phyloP scores from a whole-genome alignment of 2,888 invertebrate genomes.

The Oscheius sp. region DNA sequence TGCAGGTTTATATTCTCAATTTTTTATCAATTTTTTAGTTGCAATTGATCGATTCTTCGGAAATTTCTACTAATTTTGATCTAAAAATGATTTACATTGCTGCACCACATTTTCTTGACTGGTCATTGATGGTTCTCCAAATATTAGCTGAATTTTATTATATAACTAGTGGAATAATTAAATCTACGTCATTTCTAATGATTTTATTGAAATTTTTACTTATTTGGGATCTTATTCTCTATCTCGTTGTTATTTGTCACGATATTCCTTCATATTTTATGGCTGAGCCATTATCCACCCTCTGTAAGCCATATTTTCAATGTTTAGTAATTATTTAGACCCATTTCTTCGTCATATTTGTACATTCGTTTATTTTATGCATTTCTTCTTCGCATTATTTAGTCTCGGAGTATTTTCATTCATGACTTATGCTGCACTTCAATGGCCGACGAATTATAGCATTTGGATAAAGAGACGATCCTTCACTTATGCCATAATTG shows the following conservation, averaged over 20 bases:
- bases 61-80: neutral
- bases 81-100: neutral
- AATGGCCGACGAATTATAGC: constrained; percentile 2
- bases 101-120: neutral
- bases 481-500: neutral
- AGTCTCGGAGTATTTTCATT: constrained; percentile 7
- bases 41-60: neutral
- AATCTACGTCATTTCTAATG: neutral
- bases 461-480: neutral
- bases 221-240: neutral
- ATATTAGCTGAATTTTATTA: constrained; percentile 6
- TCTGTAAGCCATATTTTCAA: constrained; percentile 2
- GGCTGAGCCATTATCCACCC: neutral
- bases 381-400: constrained; percentile 8
- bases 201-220: neutral
- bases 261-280: constrained; percentile 17
- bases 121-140: constrained; percentile 7
- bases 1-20: neutral
- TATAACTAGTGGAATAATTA: constrained; percentile 15
- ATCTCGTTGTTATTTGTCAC: constrained; percentile 15
- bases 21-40: neutral
- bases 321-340: neutral
- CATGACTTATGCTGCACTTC: neutral
- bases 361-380: constrained; percentile 6
- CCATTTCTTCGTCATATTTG: neutral